These are phyloP conservation scores for Temnopleurus reevesii DNA, from an alignment of 53 echinoderm and acorn worm genomes.

Conservation along the genomic window DNA sequence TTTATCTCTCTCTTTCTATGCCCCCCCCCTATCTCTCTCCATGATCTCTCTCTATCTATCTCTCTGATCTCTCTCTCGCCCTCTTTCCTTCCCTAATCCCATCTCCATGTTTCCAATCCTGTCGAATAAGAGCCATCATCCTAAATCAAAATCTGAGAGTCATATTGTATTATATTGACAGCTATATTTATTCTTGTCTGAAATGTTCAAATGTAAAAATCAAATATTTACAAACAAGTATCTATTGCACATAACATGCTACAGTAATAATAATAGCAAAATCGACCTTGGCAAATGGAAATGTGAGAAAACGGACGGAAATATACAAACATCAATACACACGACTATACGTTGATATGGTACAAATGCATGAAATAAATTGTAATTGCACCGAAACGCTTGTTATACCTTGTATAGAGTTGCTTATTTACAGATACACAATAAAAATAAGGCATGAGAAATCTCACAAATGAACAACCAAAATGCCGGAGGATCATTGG, in stretches of 20 bases:
- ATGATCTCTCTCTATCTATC: neutral
- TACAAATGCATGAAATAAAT: neutral
- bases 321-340: neutral
- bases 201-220: neutral
- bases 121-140: too few relatives aligned
- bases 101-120: too few relatives aligned
- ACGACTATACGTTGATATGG: too few relatives aligned
- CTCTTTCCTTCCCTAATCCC: neutral
- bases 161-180: too few relatives aligned
- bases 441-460: too few relatives aligned
- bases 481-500: too few relatives aligned
- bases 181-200: too few relatives aligned
- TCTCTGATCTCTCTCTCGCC: neutral
- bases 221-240: neutral
- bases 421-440: too few relatives aligned
- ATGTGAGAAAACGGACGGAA: conserved; percentile 4
- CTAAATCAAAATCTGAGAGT: too few relatives aligned
- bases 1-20: neutral
- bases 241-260: neutral
- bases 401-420: neutral
- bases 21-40: neutral
- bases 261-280: neutral
- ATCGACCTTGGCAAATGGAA: neutral
- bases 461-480: too few relatives aligned
- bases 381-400: neutral